A percentile compares a stretch with the other conserved stretches of the same genome.
Conservation (phyloP, 2,888 invertebrate species). For the Pandemis corylana region DNA sequence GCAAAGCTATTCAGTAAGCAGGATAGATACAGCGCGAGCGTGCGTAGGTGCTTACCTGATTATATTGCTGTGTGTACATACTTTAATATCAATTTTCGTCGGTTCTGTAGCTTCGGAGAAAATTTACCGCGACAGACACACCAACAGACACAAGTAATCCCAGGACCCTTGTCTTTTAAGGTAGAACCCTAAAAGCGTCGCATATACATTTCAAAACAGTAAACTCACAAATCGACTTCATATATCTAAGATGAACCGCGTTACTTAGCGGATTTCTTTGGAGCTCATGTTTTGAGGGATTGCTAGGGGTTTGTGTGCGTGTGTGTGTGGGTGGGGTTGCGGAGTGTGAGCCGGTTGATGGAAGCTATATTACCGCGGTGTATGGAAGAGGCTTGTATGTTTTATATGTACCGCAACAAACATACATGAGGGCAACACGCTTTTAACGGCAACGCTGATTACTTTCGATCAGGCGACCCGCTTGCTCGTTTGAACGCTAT, state of each 20-base stretch:
- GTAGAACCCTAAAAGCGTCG: not conserved
- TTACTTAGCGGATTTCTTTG: constrained; percentile 60
- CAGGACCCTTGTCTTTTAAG: not conserved
- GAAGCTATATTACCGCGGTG: constrained; percentile 29
- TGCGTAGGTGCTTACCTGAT: too few species aligned
- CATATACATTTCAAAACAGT: not conserved
- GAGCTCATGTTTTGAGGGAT: constrained; percentile 58
- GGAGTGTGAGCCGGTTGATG: constrained; percentile 32
- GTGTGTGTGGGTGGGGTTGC: constrained; percentile 3
- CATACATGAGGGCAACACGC: too few species aligned
- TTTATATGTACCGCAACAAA: not conserved
- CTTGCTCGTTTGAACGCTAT: too few species aligned
- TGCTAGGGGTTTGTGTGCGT: constrained; percentile 26
- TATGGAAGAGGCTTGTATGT: constrained; percentile 45
- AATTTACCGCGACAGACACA: too few species aligned
- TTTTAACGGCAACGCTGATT: too few species aligned
- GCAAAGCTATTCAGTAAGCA: too few species aligned
- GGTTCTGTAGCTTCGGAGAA: too few species aligned
- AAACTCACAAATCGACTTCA: constrained; percentile 17
- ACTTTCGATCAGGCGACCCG: too few species aligned
- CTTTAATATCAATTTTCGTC: too few species aligned
- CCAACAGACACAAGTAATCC: too few species aligned
- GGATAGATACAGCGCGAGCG: too few species aligned
- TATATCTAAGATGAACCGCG: constrained; percentile 29
- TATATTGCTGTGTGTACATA: too few species aligned